Conservation (phyloP, 2,797 vertebrate species). For the Apogon talboti region DNA sequence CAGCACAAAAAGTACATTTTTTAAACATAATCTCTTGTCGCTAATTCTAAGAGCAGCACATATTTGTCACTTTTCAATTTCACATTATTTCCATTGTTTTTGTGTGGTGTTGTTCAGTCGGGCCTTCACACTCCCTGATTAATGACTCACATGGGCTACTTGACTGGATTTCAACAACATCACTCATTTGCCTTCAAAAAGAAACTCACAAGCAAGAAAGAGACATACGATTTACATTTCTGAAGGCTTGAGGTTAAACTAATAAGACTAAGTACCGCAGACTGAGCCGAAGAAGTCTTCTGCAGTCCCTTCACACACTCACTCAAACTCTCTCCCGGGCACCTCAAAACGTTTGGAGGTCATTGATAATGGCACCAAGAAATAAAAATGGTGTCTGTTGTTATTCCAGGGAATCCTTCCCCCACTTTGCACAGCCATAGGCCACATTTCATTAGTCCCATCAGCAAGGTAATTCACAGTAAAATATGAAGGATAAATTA, state of each 20-base stretch:
- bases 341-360: conserved; percentile 46
- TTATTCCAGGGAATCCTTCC: conserved; percentile 59
- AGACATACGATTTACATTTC: conserved; percentile 29
- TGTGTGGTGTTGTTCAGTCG: conserved; percentile 9
- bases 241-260: conserved; percentile 9
- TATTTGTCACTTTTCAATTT: conserved; percentile 6
- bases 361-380: conserved; percentile 56
- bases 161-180: conserved; percentile 18
- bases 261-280: conserved; percentile 2
- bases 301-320: not conserved
- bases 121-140: not conserved
- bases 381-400: conserved; percentile 58
- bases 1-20: conserved; percentile 18
- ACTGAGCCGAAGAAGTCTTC: not conserved
- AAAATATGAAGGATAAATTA: conserved; percentile 73
- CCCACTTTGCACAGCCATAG: conserved; percentile 30
- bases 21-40: not conserved
- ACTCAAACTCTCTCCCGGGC: not conserved
- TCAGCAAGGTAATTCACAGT: conserved; percentile 69
- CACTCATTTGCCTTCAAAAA: conserved; percentile 11
- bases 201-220: conserved; percentile 8
- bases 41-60: not conserved
- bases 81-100: not conserved
- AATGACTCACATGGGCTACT: conserved; percentile 10
- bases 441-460: conserved; percentile 70